Evolutionary conservation across 2,113 vertebrate genomes (phyloP), one percentile per base, ranked within the genome.

Genomic region (Sturnus vulgaris): DNA sequence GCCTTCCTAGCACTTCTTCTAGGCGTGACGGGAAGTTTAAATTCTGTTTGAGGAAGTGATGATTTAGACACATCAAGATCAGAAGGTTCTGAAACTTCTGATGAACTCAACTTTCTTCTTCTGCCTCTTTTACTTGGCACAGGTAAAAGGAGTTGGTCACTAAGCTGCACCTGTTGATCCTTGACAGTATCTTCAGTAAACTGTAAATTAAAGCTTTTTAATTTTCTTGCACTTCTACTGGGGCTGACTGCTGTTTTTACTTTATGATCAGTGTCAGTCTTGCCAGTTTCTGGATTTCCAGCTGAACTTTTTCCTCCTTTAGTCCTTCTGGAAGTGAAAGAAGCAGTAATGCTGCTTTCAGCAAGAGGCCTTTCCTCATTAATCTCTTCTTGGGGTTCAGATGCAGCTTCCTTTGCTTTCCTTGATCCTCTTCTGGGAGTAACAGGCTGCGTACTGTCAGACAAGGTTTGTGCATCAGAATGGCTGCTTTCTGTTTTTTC

Each of bases 191-290:
- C 94, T 95, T 98, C 98, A 95, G 96, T 91, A 50, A 94, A 37
- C 40, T 97, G 96, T 17, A 97, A 90, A n/a, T 86, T 35, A 53
- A 94, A 22, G 28, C 75, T 95, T 75, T 93, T 97, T 35, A 97
- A 92, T 79, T 97, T 98, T 76, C 96, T 98, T 44, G 96, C 96
- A 47, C 95, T 96, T 94, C 97, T 97, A 16, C 96, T 89, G 25
- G 97, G 97, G 93, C 92, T 97, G 49, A 92, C 80, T 44, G 91
- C 79, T 5, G 92, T 18, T 53, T 80, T 92, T 8, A 63, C 37
- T 44, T 95, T 96, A 42, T 53, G 66, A 30, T 96, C 97, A 79
- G 82, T 50, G 44, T 79, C 35, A 69, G 9, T 65, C 60, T 92
- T 92, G 57, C n/a, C 65, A 79, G 64, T 63, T 92, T 94, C 95